Conservation (phyloP, 2,113 vertebrate genomes). For the Chiloscyllium plagiosum region DNA sequence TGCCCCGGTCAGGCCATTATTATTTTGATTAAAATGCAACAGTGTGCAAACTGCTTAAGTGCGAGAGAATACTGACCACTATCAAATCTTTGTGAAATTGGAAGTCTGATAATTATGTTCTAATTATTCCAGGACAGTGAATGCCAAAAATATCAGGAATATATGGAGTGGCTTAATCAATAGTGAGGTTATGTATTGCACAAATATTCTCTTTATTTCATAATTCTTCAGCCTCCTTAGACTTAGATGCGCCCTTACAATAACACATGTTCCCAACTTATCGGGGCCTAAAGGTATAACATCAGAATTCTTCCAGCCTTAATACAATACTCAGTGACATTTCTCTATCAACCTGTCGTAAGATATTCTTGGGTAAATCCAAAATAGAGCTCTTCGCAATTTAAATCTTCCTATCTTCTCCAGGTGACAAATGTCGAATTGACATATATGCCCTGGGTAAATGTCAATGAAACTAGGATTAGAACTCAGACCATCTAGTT, state of each 20-base stretch:
- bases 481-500: background rate
- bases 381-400: background rate
- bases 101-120: background rate
- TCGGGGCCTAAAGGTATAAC: background rate
- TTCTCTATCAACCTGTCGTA: background rate
- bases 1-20: background rate
- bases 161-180: background rate
- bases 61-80: background rate
- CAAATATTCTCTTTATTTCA: background rate
- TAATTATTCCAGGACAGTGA: background rate
- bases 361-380: background rate
- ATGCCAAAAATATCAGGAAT: background rate
- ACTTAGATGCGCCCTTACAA: background rate
- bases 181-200: background rate
- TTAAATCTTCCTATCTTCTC: background rate
- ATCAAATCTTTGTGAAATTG: background rate
- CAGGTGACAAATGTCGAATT: constrained; percentile 24
- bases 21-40: background rate
- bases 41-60: background rate
- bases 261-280: too few relatives aligned
- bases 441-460: constrained; percentile 9
- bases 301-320: background rate
- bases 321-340: background rate
- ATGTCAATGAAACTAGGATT: constrained; percentile 20
- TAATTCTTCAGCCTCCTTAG: background rate